A percentile compares a stretch with the other conserved stretches of the same genome.
Conservation (phyloP, 2,797 vertebrate genomes). For the Pempheris klunzingeri region DNA sequence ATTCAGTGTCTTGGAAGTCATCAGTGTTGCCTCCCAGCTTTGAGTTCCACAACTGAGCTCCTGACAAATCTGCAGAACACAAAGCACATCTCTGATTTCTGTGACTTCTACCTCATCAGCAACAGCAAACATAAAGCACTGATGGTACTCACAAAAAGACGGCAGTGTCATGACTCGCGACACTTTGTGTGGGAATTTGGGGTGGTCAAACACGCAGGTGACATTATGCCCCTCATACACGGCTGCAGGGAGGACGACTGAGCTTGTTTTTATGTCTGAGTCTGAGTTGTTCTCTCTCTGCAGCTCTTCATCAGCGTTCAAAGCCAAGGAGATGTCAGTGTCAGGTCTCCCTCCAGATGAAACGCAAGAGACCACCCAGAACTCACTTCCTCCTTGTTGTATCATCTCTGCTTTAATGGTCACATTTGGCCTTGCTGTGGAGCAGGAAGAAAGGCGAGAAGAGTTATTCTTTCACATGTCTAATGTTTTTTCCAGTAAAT, state of each 20-base stretch:
- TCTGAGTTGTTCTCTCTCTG: slow-evolving; percentile 28
- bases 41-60: slow-evolving; percentile 47
- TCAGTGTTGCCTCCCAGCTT: slow-evolving; percentile 19
- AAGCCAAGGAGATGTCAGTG: slow-evolving; percentile 77
- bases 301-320: slow-evolving; percentile 52
- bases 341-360: slow-evolving; percentile 83
- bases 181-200: slow-evolving; percentile 65
- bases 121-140: background rate
- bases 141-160: slow-evolving; percentile 76
- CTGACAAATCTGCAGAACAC: slow-evolving; percentile 75
- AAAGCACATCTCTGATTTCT: slow-evolving; percentile 19
- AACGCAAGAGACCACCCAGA: slow-evolving; percentile 81
- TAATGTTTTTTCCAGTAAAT: slow-evolving; percentile 74
- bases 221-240: slow-evolving; percentile 71
- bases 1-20: slow-evolving; percentile 20
- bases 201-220: slow-evolving; percentile 80
- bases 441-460: slow-evolving; percentile 65
- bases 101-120: slow-evolving; percentile 6
- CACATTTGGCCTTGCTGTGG: slow-evolving; percentile 77
- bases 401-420: slow-evolving; percentile 74
- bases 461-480: slow-evolving; percentile 64
- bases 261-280: slow-evolving; percentile 56
- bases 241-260: slow-evolving; percentile 59
- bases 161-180: slow-evolving; percentile 69
- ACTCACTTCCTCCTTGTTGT: slow-evolving; percentile 66